Evolutionary conservation across 2,888 invertebrate species (phyloP).

Genomic region (Sphaerophoria taeniata): DNA sequence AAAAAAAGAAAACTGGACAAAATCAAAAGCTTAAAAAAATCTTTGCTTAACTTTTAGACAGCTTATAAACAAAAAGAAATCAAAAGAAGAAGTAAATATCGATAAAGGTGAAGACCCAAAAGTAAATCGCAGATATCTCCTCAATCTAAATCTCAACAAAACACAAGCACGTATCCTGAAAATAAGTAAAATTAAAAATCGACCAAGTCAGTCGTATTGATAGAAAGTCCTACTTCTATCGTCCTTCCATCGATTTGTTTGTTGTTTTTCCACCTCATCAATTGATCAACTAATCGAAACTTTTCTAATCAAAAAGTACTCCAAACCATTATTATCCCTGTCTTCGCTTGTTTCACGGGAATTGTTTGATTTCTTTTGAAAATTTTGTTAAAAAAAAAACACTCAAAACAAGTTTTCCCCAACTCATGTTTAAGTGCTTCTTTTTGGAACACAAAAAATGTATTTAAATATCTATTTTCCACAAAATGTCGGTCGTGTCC

Average conservation of each 20-base stretch:
- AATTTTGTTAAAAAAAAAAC: not conserved
- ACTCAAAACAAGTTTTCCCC: slow-evolving; percentile 17
- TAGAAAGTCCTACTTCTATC: too few species aligned
- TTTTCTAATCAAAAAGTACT: slow-evolving; percentile 67
- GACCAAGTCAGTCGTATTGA: slow-evolving; percentile 17
- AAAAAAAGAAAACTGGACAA: too few species aligned
- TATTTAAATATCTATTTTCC: slow-evolving; percentile 42
- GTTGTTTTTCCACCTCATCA: slow-evolving; percentile 22
- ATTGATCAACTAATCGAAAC: slow-evolving; percentile 63
- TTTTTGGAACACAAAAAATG: not conserved
- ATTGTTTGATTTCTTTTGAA: not conserved
- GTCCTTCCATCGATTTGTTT: too few species aligned
- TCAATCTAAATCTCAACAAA: not conserved
- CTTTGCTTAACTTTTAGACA: not conserved
- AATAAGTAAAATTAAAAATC: slow-evolving; percentile 31
- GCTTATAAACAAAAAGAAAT: not conserved
- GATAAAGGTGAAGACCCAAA: slow-evolving; percentile 8
- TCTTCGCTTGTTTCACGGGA: not conserved
- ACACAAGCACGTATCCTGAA: not conserved
- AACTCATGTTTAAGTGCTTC: not conserved
- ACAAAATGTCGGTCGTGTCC: slow-evolving; percentile 87
- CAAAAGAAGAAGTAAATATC: not conserved
- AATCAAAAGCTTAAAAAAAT: not conserved
- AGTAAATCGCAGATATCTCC: not conserved
- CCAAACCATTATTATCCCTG: not conserved